Base-by-base conservation (phyloP, 2,113 vertebrate species). In the Pedetes capensis region DNA sequence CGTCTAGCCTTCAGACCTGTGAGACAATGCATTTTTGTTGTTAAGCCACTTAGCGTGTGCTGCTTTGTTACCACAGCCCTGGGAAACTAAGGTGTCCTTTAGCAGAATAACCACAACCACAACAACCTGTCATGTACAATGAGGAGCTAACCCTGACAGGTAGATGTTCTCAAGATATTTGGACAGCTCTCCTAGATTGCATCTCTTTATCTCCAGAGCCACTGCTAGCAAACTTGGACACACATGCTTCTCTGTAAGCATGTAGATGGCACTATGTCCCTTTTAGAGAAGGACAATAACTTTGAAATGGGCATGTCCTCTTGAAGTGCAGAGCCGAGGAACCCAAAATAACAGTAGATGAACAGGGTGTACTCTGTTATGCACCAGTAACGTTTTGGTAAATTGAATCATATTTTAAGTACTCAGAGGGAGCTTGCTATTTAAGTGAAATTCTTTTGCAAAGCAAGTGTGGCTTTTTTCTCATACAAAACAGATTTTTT, bases 371-470 rank as follows among this genome's bases (percentile, higher is more conserved):
- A 92, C 72, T 90, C 42, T 82, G 85, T 32, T 69, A 23, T 37
- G 81, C 76, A 69, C 78, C 81, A 74, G 88, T 68, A 47, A 92
- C 0, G 7, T 69, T 95, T 95, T 57, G 72, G 84, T 90, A 90
- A 93, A 95, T 25, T 80, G 87, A 90, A 95, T 90, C 87, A 23
- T 94, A 87, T 96, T 96, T 93, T 93, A 84, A 80, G 55, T 34
- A 87, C 79, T 81, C 80, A 68, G 64, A 87, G 79, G 82, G 68
- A 87, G 53, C 51, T 91, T 93, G 72, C 72, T 95, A 47, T 87
- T 96, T 88, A 88, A 93, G 95, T 92, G 76, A 63, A 95, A 87
- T 95, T 91, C 61, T 64, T 96, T 59, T 71, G 81, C 72, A 95
- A 82, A 97, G 88, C 59, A 27, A 94, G 51, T 59, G 64, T 44